Conservation (phyloP, 2,888 invertebrate species). For the Papilio demoleus region DNA sequence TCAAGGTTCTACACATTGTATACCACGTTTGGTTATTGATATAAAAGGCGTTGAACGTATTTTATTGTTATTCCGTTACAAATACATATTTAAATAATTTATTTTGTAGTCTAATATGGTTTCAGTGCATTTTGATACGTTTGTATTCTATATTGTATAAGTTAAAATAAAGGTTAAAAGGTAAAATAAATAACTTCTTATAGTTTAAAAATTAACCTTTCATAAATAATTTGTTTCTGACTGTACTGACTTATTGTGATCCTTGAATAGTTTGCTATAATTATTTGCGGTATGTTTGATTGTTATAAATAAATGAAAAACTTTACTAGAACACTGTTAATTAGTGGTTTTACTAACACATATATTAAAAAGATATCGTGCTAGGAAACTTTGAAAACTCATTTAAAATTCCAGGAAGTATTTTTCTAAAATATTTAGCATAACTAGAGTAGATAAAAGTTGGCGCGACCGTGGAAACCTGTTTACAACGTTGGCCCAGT, state of each 20-base stretch:
- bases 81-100: constrained; percentile 31
- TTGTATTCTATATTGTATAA: neutral
- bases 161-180: no score
- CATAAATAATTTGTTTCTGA: no score
- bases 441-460: constrained; percentile 22
- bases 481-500: constrained; percentile 36
- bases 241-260: no score
- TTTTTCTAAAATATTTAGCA: constrained; percentile 11
- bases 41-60: constrained; percentile 42
- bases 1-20: constrained; percentile 64
- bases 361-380: no score
- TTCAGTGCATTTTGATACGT: neutral
- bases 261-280: neutral
- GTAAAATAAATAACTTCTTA: no score
- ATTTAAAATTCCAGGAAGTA: constrained; percentile 27
- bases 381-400: no score
- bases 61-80: constrained; percentile 37
- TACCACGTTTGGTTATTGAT: constrained; percentile 44
- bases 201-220: no score
- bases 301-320: no score
- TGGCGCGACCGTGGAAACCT: constrained; percentile 26
- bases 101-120: neutral
- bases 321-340: no score
- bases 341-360: no score
- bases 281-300: neutral